A percentile compares a stretch with the other conserved stretches of the same genome.
Evolutionary conservation across 2,113 vertebrate species (phyloP).

Genomic region (Xiphorhynchus elegans): DNA sequence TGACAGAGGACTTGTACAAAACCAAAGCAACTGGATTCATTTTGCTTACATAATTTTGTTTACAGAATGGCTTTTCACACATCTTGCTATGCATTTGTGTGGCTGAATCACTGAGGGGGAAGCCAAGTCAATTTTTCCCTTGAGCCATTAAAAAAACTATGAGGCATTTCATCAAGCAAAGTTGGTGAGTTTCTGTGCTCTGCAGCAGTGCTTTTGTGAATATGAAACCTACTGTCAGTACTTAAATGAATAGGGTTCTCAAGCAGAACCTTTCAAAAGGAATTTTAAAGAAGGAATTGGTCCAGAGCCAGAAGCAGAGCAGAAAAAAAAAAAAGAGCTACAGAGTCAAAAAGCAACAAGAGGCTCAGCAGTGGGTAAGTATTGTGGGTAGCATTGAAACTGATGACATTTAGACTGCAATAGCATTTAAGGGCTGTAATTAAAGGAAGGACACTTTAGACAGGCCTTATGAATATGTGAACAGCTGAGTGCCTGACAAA

Average conservation of each 20-base stretch:
- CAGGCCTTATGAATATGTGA: not conserved
- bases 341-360: not conserved
- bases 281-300: conserved; percentile 13
- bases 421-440: not conserved
- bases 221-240: not conserved
- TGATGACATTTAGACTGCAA: not conserved
- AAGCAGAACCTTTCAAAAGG: conserved; percentile 23
- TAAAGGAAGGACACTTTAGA: not conserved
- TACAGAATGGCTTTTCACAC: not conserved
- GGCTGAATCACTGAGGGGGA: not conserved
- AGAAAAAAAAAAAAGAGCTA: not conserved
- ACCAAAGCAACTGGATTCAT: not conserved
- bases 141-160: not conserved
- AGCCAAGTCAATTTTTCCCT: not conserved
- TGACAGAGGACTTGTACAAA: not conserved
- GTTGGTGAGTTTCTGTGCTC: not conserved
- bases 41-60: not conserved
- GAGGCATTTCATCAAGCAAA: not conserved
- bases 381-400: not conserved
- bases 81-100: not conserved
- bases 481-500: not conserved
- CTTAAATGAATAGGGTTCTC: conserved; percentile 13
- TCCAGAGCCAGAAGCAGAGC: not conserved
- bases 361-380: not conserved
- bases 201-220: not conserved